Percentiles rank a stretch among this genome's conserved stretches.
phyloP scores from a whole-genome alignment of 2,888 invertebrate genomes.

The Liopterus haemorrhoidalis region DNA sequence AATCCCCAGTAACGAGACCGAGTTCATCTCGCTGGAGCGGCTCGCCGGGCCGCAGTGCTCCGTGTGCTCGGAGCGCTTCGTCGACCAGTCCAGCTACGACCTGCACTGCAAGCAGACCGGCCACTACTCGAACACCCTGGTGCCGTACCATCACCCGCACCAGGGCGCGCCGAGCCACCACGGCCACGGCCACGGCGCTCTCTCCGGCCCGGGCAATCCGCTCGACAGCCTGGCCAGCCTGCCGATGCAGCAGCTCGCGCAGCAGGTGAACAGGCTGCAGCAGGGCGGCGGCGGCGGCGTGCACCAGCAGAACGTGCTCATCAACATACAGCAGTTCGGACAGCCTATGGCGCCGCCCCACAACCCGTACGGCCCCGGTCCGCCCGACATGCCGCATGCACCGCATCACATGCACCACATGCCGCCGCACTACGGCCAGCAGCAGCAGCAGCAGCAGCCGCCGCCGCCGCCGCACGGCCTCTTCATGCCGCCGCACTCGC shows the following conservation, averaged over 20 bases:
- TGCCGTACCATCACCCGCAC: slow-evolving; percentile 20
- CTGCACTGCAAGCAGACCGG: slow-evolving; percentile 19
- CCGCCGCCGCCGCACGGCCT: slow-evolving; percentile 45
- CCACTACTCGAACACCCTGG: slow-evolving; percentile 16
- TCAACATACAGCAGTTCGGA: slow-evolving; percentile 60
- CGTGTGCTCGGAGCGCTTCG: slow-evolving; percentile 13
- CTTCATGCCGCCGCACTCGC: slow-evolving; percentile 9
- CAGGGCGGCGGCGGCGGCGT: slow-evolving; percentile 40
- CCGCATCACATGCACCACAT: too few relatives aligned
- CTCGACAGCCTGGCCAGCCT: slow-evolving; percentile 41
- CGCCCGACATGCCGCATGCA: slow-evolving; percentile 48
- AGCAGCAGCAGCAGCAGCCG: slow-evolving; percentile 39
- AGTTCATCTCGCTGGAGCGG: slow-evolving; percentile 43
- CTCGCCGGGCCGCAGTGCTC: slow-evolving; percentile 31
- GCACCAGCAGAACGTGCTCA: slow-evolving; percentile 60
- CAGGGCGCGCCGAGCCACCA: not conserved
- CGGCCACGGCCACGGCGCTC: slow-evolving; percentile 14
- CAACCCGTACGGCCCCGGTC: slow-evolving; percentile 49
- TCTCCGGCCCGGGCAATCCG: slow-evolving; percentile 30
- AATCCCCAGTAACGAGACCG: slow-evolving; percentile 43
- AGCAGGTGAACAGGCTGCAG: slow-evolving; percentile 43
- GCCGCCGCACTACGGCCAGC: slow-evolving; percentile 42
- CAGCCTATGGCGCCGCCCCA: slow-evolving; percentile 44
- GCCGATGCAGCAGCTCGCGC: slow-evolving; percentile 48
- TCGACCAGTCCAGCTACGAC: slow-evolving; percentile 11